phyloP scores from a whole-genome alignment of 2,888 invertebrate genomes.

The Macroteleia sp. region DNA sequence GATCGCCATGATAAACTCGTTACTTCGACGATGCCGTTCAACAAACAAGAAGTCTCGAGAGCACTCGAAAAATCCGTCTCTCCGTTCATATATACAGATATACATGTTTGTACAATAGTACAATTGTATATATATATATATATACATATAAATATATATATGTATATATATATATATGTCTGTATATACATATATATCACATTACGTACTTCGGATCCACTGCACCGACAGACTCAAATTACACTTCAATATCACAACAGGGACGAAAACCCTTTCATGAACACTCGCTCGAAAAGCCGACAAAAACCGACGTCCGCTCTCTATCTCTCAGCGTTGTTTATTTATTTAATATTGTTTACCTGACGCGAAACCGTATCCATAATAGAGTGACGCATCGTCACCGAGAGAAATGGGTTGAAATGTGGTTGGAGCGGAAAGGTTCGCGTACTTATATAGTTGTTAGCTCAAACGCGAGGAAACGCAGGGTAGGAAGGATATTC shows the following conservation, averaged over 20 bases:
- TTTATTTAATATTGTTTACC: conserved; percentile 55
- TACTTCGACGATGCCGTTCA: conserved; percentile 24
- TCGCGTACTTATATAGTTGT: conserved; percentile 75
- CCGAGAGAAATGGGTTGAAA: conserved; percentile 72
- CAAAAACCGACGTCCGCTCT: background rate
- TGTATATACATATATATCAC: conserved; percentile 7
- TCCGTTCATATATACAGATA: too few species aligned
- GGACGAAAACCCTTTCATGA: conserved; percentile 3
- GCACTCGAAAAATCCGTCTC: conserved; percentile 15
- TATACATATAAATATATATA: background rate
- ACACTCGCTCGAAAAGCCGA: background rate
- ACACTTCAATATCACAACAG: conserved; percentile 34
- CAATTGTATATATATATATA: background rate
- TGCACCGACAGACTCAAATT: conserved; percentile 37
- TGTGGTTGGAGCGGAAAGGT: conserved; percentile 72
- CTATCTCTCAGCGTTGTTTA: conserved; percentile 6
- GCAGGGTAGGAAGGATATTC: conserved; percentile 56
- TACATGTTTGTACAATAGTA: too few species aligned
- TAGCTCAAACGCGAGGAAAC: conserved; percentile 54
- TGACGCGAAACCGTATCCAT: conserved; percentile 65
- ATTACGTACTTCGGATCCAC: conserved; percentile 26
- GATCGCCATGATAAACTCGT: conserved; percentile 37
- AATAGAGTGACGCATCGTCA: conserved; percentile 63
- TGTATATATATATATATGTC: background rate
- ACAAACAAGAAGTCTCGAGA: conserved; percentile 26